Conservation (phyloP, 2,113 vertebrate genomes). For the Oncorhynchus nerka region DNA sequence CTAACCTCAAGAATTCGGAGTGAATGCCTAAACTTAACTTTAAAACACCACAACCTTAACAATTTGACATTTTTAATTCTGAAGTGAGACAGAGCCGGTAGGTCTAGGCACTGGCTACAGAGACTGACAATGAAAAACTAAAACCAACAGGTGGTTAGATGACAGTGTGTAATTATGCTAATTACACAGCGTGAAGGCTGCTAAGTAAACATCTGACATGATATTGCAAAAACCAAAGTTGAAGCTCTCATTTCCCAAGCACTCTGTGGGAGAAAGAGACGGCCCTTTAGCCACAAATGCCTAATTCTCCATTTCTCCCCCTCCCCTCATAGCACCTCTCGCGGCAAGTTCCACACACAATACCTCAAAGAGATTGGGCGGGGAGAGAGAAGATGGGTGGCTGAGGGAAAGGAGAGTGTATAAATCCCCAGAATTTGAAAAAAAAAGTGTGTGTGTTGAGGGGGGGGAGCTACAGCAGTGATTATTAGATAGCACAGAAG, state of each 20-base stretch:
- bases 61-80: no score
- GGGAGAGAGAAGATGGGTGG: neutral
- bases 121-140: neutral
- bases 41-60: no score
- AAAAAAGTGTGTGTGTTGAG: neutral
- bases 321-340: neutral
- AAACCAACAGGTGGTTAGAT: neutral
- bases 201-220: neutral
- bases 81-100: no score
- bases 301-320: neutral
- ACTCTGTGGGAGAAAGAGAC: no score
- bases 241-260: no score
- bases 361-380: no score
- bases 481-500: neutral
- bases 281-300: no score
- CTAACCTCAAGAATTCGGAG: no score
- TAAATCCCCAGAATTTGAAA: no score
- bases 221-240: neutral
- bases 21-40: no score
- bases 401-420: neutral
- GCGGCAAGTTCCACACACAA: no score
- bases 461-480: neutral
- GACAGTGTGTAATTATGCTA: neutral
- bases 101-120: neutral
- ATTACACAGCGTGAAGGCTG: neutral